Conservation (phyloP, 1,140 invertebrate genomes). For the Vanessa tameamea region DNA sequence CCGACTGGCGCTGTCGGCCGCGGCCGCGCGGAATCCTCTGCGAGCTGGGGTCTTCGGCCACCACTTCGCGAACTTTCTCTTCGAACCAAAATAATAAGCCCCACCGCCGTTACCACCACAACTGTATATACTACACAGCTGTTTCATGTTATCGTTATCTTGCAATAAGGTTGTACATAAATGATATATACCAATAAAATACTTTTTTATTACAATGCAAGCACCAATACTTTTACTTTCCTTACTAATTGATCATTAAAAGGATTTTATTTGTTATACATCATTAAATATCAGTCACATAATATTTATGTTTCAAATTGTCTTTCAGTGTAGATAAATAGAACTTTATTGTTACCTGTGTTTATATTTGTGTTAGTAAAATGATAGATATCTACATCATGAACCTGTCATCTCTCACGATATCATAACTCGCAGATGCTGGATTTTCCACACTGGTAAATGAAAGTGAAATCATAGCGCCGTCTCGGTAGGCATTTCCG, state of each 20-base stretch:
- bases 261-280: no score
- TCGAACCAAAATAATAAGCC: constrained; percentile 66
- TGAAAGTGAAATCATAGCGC: constrained; percentile 43
- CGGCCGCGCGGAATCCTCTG: constrained; percentile 64
- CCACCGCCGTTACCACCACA: constrained; percentile 54
- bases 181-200: neutral
- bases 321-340: no score
- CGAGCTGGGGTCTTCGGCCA: constrained; percentile 65
- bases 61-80: constrained; percentile 73
- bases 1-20: constrained; percentile 72
- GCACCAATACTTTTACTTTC: no score
- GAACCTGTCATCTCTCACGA: constrained; percentile 15
- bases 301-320: no score
- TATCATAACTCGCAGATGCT: constrained; percentile 32
- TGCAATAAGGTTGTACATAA: neutral
- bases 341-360: no score
- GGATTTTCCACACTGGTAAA: constrained; percentile 45
- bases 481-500: constrained; percentile 29
- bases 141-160: constrained; percentile 30
- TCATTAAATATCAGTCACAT: no score
- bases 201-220: no score
- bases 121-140: constrained; percentile 31
- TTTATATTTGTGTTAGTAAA: neutral
- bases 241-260: no score
- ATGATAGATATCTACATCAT: constrained; percentile 11